phyloP scores from a whole-genome alignment of 2,113 vertebrate species.

The Saiga tatarica region DNA sequence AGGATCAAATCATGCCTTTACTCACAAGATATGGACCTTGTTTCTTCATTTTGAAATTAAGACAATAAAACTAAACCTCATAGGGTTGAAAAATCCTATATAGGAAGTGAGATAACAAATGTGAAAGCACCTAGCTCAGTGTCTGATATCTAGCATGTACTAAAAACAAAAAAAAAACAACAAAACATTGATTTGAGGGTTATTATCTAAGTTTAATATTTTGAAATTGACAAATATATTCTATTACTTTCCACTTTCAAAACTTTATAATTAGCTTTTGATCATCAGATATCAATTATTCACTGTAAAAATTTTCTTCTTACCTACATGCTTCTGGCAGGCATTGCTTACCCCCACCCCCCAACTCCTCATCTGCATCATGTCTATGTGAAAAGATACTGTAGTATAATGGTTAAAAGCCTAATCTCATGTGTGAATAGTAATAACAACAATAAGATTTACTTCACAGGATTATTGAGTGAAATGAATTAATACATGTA shows the following conservation, averaged over 20 bases:
- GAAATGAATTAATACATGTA: constrained; percentile 5
- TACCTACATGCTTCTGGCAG: neutral
- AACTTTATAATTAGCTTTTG: constrained; percentile 15
- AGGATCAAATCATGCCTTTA: constrained; percentile 37
- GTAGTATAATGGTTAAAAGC: neutral
- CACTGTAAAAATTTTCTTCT: neutral
- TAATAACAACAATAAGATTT: neutral
- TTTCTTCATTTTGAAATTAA: constrained; percentile 47
- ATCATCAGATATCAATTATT: neutral
- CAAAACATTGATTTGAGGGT: neutral
- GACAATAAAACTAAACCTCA: constrained; percentile 15
- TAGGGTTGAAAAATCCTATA: neutral
- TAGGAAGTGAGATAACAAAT: neutral
- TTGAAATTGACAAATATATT: constrained; percentile 14
- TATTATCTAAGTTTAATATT: neutral
- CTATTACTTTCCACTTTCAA: constrained; percentile 35
- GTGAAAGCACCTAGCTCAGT: neutral
- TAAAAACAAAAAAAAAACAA: neutral
- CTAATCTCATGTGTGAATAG: neutral
- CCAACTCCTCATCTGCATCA: neutral
- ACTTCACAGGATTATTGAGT: neutral
- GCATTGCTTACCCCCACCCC: neutral
- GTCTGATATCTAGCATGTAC: neutral
- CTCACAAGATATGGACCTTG: neutral
- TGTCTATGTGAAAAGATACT: neutral